These are phyloP conservation scores for Passer domesticus DNA, from an alignment of 2,113 vertebrate species.

Conservation along the genomic window DNA sequence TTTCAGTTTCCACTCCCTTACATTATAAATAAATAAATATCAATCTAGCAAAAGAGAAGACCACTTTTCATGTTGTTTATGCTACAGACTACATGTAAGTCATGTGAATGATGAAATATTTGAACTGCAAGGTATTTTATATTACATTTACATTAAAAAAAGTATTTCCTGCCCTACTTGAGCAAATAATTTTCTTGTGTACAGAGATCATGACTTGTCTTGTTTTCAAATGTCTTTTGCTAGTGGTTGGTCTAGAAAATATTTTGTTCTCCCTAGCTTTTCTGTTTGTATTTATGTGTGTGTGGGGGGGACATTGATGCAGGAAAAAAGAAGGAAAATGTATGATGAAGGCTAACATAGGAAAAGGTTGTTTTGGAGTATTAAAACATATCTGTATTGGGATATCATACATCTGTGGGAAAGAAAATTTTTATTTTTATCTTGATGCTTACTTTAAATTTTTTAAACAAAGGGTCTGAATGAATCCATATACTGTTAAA, in stretches of 20 bases:
- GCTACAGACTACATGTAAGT: not conserved
- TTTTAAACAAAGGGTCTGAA: not conserved
- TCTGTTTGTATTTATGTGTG: not conserved
- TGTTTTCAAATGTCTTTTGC: not conserved
- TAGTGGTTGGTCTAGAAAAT: not conserved
- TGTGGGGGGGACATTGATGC: fast-evolving
- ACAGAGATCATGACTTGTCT: not conserved
- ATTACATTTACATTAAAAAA: not conserved
- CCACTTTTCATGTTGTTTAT: not conserved
- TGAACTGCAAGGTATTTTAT: not conserved
- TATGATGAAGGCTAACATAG: not conserved
- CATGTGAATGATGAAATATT: not conserved
- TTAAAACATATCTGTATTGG: not conserved
- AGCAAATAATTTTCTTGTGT: not conserved
- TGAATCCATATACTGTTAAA: not conserved
- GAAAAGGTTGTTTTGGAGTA: not conserved
- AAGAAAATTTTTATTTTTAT: not conserved
- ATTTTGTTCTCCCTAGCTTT: not conserved
- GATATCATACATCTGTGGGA: not conserved
- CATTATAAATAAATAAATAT: not conserved
- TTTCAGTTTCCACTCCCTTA: not conserved
- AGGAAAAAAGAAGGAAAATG: not conserved
- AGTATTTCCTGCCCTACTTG: not conserved
- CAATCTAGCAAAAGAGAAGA: not conserved
- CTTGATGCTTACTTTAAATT: not conserved